These are phyloP conservation scores for Ciconia boyciana DNA, from an alignment of 2,113 vertebrate genomes.

Conservation along the genomic window DNA sequence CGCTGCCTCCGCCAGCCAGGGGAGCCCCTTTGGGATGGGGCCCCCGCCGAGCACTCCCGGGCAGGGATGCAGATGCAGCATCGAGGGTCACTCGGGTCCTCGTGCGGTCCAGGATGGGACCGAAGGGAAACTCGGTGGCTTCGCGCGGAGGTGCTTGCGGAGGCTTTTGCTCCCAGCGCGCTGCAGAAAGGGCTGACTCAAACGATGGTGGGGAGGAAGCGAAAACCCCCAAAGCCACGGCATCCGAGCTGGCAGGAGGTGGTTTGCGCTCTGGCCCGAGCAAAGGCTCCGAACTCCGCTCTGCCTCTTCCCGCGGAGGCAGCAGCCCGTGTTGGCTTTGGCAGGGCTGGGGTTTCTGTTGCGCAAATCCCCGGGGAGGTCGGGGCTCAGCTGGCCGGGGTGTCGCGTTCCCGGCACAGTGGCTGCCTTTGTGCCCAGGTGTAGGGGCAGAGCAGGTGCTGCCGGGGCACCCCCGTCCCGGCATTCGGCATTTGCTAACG, in stretches of 20 bases:
- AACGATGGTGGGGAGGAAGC: neutral
- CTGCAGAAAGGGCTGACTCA: conserved; percentile 4
- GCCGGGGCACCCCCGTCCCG: neutral
- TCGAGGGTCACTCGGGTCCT: neutral
- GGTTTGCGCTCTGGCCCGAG: neutral
- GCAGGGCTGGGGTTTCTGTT: neutral
- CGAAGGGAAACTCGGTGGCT: neutral
- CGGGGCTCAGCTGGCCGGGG: neutral
- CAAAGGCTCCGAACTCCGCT: neutral
- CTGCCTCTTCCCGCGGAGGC: neutral
- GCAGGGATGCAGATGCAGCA: fast-evolving
- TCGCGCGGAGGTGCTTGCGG: fast-evolving
- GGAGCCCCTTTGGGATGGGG: fast-evolving
- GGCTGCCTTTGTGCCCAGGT: neutral
- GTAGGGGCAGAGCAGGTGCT: neutral
- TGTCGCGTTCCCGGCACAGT: neutral
- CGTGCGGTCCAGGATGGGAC: fast-evolving
- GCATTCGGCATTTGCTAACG: fast-evolving
- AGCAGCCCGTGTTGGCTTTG: neutral
- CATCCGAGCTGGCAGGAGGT: conserved; percentile 14
- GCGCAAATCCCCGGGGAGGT: neutral
- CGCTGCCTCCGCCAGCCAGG: neutral
- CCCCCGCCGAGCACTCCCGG: fast-evolving
- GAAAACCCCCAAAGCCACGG: neutral
- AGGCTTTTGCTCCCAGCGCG: neutral